Evolutionary conservation across 2,888 invertebrate species (phyloP), one percentile per base, ranked within the genome.

Genomic region (Spodoptera littoralis): DNA sequence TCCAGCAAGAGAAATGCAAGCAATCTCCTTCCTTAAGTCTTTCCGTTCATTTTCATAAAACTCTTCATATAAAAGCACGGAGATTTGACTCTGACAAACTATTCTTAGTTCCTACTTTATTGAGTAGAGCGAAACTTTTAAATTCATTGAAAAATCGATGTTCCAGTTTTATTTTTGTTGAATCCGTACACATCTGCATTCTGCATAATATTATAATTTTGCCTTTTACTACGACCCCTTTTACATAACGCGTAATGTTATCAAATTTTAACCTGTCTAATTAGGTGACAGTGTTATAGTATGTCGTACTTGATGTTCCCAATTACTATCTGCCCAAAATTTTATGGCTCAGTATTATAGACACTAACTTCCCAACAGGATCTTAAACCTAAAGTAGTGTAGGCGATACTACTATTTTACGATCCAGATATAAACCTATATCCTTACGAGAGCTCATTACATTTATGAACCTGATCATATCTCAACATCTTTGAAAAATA

Each of bases 61-160:
- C 65, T 75, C 56, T 72, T 65, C 47, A 73, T 74, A 70, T 70
- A 74, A 64, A 70, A 60, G 59, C 53, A 48, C 42, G 43, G 30
- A 45, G 76, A 75, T 75, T 70, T 70, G 71, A 75, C 59, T 72
- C 57, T 60, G 65, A 70, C 60, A 70, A 75, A 72, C 70, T 65
- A 57, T 65, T 48, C 64, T 71, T 60, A 49, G 53, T 41, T 36
- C 52, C 8, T 42, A 74, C 52, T 75, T 72, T 70, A 70, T 72
- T 65, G 65, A 75, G 71, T 57, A 50, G 45, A 48, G 49, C 13
- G 57, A 54, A 67, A 65, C 43, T 70, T 60, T 50, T 64, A 60
- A 75, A 65, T 50, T 56, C 56, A 70, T 59, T 49, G 55, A 53
- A 70, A 72, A 58, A 73, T 67, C 36, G 54, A 36, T 44, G n/a